Evolutionary conservation across 2,113 vertebrate genomes (phyloP).

Genomic region (Dicerorhinus sumatrensis): DNA sequence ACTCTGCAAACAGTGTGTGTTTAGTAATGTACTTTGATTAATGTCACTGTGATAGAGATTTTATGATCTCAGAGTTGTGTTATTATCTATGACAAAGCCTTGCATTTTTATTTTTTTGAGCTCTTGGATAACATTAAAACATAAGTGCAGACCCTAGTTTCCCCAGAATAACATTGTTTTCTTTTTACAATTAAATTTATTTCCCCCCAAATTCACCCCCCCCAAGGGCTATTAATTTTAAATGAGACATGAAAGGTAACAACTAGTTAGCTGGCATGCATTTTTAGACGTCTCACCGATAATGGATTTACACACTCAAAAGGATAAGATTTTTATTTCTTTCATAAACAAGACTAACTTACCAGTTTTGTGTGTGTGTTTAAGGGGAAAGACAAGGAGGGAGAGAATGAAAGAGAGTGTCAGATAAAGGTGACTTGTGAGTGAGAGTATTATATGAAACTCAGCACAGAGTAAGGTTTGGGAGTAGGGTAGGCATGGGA

Average conservation of each 20-base stretch:
- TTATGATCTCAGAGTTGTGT: neutral
- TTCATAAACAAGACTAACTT: neutral
- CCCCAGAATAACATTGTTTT: neutral
- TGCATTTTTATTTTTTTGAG: neutral
- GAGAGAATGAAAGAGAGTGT: neutral
- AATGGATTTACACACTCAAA: neutral
- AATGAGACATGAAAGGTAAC: no score
- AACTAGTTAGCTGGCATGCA: neutral
- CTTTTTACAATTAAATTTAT: neutral
- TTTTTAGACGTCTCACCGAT: neutral
- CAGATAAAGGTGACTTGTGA: neutral
- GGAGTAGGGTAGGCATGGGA: neutral
- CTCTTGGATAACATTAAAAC: neutral
- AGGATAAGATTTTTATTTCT: neutral
- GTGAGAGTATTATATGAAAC: neutral
- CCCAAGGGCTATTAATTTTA: neutral
- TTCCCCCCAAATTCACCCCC: neutral
- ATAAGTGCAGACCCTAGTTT: neutral
- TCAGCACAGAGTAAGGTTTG: neutral
- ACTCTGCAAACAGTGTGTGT: neutral
- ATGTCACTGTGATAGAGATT: neutral
- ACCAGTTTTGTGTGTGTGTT: neutral
- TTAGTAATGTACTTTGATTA: neutral
- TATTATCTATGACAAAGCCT: neutral
- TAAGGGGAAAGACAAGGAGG: neutral